Conservation (phyloP, 1,140 invertebrate species). For the Ganaspis sp. region DNA sequence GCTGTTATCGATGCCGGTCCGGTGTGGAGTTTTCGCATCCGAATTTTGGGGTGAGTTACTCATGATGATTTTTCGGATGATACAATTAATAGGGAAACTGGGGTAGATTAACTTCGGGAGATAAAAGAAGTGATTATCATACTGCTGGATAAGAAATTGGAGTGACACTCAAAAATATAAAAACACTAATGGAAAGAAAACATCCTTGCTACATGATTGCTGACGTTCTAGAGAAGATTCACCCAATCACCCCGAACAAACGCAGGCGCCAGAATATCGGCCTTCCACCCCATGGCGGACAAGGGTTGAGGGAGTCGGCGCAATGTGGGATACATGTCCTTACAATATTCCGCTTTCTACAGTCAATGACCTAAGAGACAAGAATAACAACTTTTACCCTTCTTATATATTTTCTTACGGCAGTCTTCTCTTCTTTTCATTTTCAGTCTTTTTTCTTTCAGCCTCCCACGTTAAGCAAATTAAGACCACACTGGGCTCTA, state of each 20-base stretch:
- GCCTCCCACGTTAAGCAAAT: not conserved
- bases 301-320: slow-evolving; percentile 52
- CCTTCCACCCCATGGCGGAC: slow-evolving; percentile 47
- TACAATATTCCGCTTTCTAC: not conserved
- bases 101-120: not conserved
- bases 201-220: slow-evolving; percentile 33
- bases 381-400: slow-evolving; percentile 21
- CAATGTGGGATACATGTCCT: slow-evolving; percentile 27
- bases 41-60: slow-evolving; percentile 67
- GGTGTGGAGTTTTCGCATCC: slow-evolving; percentile 50
- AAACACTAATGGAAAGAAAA: not conserved
- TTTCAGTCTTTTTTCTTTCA: not conserved
- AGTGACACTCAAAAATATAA: not conserved
- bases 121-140: not conserved
- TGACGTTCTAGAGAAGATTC: slow-evolving; percentile 8
- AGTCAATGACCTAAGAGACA: slow-evolving; percentile 42
- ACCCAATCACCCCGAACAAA: slow-evolving; percentile 31
- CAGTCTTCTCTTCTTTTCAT: slow-evolving; percentile 28
- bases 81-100: not conserved
- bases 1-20: slow-evolving; percentile 67
- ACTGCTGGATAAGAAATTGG: not conserved
- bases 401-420: slow-evolving; percentile 7
- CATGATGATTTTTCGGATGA: slow-evolving; percentile 50
- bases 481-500: not conserved
- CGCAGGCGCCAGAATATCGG: slow-evolving; percentile 70